phyloP scores from a whole-genome alignment of 2,888 invertebrate species.

The Cosmopolites sordidus region DNA sequence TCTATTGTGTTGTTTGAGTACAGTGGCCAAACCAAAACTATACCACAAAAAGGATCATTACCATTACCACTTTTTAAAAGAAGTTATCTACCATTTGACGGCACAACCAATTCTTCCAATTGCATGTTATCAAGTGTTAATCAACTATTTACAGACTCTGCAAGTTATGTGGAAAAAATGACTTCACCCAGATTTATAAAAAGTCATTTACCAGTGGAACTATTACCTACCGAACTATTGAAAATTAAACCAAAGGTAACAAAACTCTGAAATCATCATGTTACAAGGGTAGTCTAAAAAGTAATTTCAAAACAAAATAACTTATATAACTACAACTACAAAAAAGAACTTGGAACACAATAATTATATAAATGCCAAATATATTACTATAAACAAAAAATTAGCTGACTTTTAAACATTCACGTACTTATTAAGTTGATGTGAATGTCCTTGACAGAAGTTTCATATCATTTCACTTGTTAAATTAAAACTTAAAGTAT shows the following conservation, averaged over 20 bases:
- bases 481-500: no score
- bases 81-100: slow-evolving; percentile 67
- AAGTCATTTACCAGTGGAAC: slow-evolving; percentile 68
- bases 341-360: no score
- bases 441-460: no score
- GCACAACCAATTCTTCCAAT: slow-evolving; percentile 54
- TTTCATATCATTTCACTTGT: no score
- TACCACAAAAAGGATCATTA: slow-evolving; percentile 41
- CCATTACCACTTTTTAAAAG: slow-evolving; percentile 67
- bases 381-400: no score
- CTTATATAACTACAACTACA: no score
- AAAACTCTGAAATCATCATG: no score
- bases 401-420: no score
- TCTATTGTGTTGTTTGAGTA: slow-evolving; percentile 31
- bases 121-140: slow-evolving; percentile 23
- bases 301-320: no score
- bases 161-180: slow-evolving; percentile 64
- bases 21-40: slow-evolving; percentile 20
- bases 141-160: slow-evolving; percentile 61
- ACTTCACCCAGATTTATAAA: slow-evolving; percentile 70
- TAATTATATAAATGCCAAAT: no score
- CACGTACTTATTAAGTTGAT: no score
- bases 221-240: slow-evolving; percentile 62
- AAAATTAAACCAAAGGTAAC: slow-evolving; percentile 67
- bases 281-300: no score